Evolutionary conservation across 2,113 vertebrate genomes (phyloP).

Genomic region (Ascaphus truei): DNA sequence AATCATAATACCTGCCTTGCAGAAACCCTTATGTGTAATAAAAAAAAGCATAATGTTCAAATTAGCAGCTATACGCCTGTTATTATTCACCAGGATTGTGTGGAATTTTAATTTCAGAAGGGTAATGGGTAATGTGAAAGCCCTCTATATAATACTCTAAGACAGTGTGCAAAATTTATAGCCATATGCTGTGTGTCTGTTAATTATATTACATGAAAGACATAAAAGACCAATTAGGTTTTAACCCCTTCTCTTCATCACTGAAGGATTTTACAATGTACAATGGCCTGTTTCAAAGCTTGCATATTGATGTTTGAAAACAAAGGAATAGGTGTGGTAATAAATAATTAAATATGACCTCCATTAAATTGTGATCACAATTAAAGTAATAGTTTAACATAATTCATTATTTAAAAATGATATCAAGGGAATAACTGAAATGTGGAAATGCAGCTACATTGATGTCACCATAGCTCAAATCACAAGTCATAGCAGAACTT

Average conservation of each 20-base stretch:
- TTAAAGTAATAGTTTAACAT: too few relatives aligned
- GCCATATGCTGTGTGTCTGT: background rate
- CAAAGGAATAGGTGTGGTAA: too few relatives aligned
- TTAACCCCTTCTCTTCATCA: constrained; percentile 18
- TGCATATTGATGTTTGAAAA: too few relatives aligned
- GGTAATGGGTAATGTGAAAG: constrained; percentile 22
- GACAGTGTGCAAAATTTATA: constrained; percentile 31
- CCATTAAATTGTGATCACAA: too few relatives aligned
- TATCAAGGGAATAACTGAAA: too few relatives aligned
- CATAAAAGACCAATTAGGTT: constrained; percentile 12
- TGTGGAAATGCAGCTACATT: too few relatives aligned
- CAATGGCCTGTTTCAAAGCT: too few relatives aligned
- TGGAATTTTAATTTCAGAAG: constrained; percentile 40
- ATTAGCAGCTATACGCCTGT: constrained; percentile 36
- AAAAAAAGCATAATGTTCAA: constrained; percentile 43
- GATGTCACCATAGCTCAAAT: too few relatives aligned
- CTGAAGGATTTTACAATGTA: background rate
- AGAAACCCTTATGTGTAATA: constrained; percentile 41
- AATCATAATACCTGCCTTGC: constrained; percentile 37
- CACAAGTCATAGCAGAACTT: too few relatives aligned
- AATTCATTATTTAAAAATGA: too few relatives aligned
- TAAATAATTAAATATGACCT: too few relatives aligned
- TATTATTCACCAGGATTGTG: constrained; percentile 38
- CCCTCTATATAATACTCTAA: background rate
- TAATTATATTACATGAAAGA: constrained; percentile 25